Evolutionary conservation across 2,888 invertebrate genomes (phyloP).

Genomic region (Asteroscopus sphinx): DNA sequence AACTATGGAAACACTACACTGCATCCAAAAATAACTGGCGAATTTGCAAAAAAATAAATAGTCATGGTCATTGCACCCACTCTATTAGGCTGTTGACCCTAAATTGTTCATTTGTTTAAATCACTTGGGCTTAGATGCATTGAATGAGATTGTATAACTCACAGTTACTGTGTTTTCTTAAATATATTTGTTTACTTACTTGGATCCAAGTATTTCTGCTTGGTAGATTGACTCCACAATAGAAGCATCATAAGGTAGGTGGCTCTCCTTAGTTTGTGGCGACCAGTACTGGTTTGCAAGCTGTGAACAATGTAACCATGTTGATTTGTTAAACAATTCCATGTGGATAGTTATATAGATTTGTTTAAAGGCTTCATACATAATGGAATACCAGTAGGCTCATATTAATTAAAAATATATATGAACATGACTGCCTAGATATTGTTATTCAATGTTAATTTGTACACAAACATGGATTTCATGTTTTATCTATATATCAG

Average conservation of each 20-base stretch:
- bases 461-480: background rate
- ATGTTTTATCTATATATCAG: constrained; percentile 3
- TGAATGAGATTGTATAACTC: constrained; percentile 45
- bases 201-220: constrained; percentile 95
- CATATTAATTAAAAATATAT: constrained; percentile 44
- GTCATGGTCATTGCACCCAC: constrained; percentile 82
- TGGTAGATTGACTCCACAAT: constrained; percentile 97
- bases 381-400: constrained; percentile 81
- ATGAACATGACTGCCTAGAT: constrained; percentile 56
- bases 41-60: constrained; percentile 73
- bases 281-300: constrained; percentile 98
- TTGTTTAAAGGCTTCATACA: constrained; percentile 58
- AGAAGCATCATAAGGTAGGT: constrained; percentile 93
- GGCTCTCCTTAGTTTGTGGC: constrained; percentile 93
- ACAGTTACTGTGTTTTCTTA: constrained; percentile 31
- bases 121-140: constrained; percentile 80
- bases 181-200: constrained; percentile 86
- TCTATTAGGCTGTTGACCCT: constrained; percentile 82
- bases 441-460: constrained; percentile 9
- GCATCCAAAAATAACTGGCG: constrained; percentile 61
- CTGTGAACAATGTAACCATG: constrained; percentile 89
- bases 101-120: constrained; percentile 77
- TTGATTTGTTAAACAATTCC: constrained; percentile 79
- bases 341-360: constrained; percentile 84
- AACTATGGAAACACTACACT: constrained; percentile 47